Conservation (phyloP, 2,113 vertebrate species). For the Coreoperca whiteheadi region DNA sequence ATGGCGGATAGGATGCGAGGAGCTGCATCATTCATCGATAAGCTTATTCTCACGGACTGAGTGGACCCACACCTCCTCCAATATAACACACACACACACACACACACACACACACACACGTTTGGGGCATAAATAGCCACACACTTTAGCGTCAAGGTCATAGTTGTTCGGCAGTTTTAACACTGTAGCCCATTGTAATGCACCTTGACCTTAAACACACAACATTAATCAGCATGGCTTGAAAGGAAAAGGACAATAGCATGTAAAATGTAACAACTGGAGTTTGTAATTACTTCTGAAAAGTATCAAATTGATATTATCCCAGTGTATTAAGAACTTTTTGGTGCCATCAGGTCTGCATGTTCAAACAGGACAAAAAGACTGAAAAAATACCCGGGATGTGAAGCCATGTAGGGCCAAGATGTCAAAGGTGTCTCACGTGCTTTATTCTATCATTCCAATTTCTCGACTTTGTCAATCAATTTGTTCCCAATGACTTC, state of each 20-base stretch:
- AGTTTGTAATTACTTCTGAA: not conserved
- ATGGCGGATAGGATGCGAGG: conserved; percentile 72
- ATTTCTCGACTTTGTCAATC: no score
- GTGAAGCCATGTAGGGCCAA: not conserved
- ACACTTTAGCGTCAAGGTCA: conserved; percentile 1
- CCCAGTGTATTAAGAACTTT: not conserved
- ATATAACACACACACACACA: not conserved
- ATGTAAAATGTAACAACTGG: not conserved
- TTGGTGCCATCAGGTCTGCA: not conserved
- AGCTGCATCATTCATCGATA: conserved; percentile 22
- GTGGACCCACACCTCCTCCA: not conserved
- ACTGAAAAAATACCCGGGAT: not conserved
- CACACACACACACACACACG: not conserved
- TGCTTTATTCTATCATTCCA: no score
- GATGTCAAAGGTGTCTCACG: not conserved
- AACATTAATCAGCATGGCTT: not conserved
- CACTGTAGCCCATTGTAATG: not conserved
- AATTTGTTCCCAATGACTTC: no score
- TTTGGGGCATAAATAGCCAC: not conserved
- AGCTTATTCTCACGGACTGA: conserved; percentile 18
- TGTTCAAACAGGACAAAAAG: not conserved
- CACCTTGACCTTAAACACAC: not conserved
- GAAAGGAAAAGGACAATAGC: not conserved
- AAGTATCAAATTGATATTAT: not conserved
- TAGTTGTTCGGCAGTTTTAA: not conserved